Base-by-base conservation (phyloP, 2,797 vertebrate genomes). In the Fratercula arctica region DNA sequence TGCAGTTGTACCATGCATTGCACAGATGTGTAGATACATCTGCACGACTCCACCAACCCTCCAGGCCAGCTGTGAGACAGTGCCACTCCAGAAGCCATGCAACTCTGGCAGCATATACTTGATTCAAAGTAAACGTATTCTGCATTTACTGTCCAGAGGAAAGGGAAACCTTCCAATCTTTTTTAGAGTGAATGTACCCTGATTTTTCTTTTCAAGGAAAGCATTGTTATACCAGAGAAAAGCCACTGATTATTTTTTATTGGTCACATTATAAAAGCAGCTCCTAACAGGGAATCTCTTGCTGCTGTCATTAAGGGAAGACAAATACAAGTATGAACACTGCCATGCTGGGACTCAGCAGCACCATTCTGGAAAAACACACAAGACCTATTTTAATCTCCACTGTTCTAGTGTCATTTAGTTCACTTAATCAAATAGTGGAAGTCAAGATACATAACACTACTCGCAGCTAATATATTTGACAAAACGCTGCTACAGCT, bases 371-470 rank as follows among this genome's bases (percentile, higher is more conserved):
- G 59, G 56, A 63, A 94, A 97, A 95, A 87, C 67, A 70, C 13
- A 78, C 59, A 87, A n/a, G 35, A 59, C 29, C 24, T n/a, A 28
- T 78, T 90, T 88, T 87, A 83, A 20, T 80, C 78, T 87, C 78
- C 1, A 3, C 35, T 73, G 24, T 61, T 91, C 45, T 87, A n/a
- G 39, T 86, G 80, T 61, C 48, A 69, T 56, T 95, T 76, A 72
- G 19, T 68, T 93, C 48, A 68, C 74, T 95, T 95, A 70, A 93
- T 93, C 64, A 96, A 87, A 75, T 24, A 76, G 57, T 57, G 59
- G 70, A 92, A 92, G n/a, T 70, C 46, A 3, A 24, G 79, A 56
- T 53, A 74, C 24, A 13, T 46, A 84, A 28, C 72, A n/a, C 29
- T 35, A 41, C 63, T 86, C 15, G 3, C 35, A 93, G 61, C 7